Evolutionary conservation across 2,113 vertebrate genomes (phyloP), one percentile per base, ranked within the genome.

Genomic region (Meles meles): DNA sequence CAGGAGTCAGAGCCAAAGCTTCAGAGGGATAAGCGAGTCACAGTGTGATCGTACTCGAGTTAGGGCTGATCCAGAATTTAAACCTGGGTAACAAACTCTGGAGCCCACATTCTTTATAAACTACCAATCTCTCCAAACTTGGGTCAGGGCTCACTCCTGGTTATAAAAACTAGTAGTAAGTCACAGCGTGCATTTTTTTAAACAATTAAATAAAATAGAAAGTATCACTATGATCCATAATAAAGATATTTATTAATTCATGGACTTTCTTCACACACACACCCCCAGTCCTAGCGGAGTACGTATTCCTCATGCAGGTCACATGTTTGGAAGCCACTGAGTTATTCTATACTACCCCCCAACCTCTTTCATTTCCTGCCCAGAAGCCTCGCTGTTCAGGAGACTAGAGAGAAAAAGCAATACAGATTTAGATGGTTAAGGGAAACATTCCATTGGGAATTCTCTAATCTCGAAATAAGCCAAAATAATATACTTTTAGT

Each of bases 401-500:
- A 94, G 63, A 37, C 44, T 39, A 90, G 11, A 61, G 77, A 44
- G n/a, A 72, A 92, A 85, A 55, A 67, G 27, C 67, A 77, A 55
- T 10, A 34, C 31, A 39, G 42, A 93, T 65, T 90, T 76, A 90
- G 29, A 90, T 4, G 61, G 81, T 37, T 71, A 65, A 71, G 44
- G 44, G 55, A 5, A 29, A 82, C 88, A 90, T 81, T 93, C 84
- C 93, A 86, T 0, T 47, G 86, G 69, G 88, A 94, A 85, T 94
- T 90, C 63, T 76, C 59, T 94, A 84, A 88, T 94, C 93, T 77
- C 86, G 69, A 79, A 84, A 49, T 77, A 97, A 96, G 72, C 67
- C 93, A 71, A 95, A 97, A 90, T 83, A 93, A 84, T 69, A 72
- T 44, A 81, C 37, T 86, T 90, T 84, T 5, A 88, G 57, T 39